Evolutionary conservation across 2,797 vertebrate genomes (phyloP).

Genomic region (Discoglossus pictus): DNA sequence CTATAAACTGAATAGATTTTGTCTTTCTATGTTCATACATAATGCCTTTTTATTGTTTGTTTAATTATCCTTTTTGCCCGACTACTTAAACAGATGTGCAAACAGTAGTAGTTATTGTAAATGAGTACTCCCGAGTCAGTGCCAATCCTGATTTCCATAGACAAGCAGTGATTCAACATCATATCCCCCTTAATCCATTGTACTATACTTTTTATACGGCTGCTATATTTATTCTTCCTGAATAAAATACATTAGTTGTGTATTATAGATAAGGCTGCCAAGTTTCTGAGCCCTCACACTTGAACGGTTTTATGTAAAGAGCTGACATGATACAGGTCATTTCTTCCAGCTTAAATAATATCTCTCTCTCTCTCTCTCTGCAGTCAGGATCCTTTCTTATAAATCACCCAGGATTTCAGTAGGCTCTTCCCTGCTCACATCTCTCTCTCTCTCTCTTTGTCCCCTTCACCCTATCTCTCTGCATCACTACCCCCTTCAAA

Average conservation of each 20-base stretch:
- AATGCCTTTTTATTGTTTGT: too few species aligned
- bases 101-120: too few species aligned
- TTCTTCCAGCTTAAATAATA: slow-evolving; percentile 41
- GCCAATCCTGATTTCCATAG: too few species aligned
- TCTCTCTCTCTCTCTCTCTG: background rate
- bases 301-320: slow-evolving; percentile 39
- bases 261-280: slow-evolving; percentile 29
- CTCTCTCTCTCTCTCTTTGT: slow-evolving; percentile 39
- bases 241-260: slow-evolving; percentile 29
- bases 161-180: too few species aligned
- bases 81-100: too few species aligned
- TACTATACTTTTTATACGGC: slow-evolving; percentile 10
- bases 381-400: slow-evolving; percentile 39
- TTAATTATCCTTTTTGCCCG: too few species aligned
- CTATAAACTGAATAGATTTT: too few species aligned
- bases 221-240: slow-evolving; percentile 1
- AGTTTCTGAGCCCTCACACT: slow-evolving; percentile 32
- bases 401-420: slow-evolving; percentile 40
- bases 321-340: slow-evolving; percentile 47
- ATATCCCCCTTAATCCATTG: background rate
- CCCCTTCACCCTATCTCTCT: slow-evolving; percentile 37
- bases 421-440: slow-evolving; percentile 23
- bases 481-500: slow-evolving; percentile 35
- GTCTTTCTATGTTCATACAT: too few species aligned
- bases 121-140: too few species aligned